phyloP scores from a whole-genome alignment of 1,140 invertebrate genomes.

The Hyposmocoma kahamanoa region DNA sequence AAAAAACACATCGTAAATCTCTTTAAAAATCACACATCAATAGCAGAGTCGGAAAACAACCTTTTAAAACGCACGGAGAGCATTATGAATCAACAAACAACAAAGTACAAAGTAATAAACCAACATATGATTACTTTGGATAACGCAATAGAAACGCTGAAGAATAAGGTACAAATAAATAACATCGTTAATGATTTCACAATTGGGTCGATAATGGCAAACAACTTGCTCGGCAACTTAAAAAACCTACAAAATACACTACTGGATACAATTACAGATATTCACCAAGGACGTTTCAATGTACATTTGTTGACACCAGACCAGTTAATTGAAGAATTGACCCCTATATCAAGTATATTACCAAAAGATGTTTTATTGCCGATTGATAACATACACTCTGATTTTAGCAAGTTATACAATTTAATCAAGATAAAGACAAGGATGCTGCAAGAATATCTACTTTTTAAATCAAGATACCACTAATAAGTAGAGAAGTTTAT shows the following conservation, averaged over 20 bases:
- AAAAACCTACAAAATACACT: constrained; percentile 10
- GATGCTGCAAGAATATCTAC: constrained; percentile 2
- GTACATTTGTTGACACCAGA: constrained; percentile 11
- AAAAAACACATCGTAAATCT: constrained; percentile 1
- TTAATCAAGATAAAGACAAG: constrained; percentile 8
- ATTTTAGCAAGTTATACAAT: constrained; percentile 10
- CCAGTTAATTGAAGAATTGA: constrained; percentile 8
- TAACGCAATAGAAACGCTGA: neutral
- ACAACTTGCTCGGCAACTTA: constrained; percentile 1
- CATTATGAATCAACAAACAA: constrained; percentile 2
- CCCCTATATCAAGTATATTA: constrained; percentile 7
- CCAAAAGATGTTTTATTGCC: constrained; percentile 10
- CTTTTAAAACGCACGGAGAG: neutral
- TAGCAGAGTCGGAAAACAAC: constrained; percentile 1
- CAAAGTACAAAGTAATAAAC: constrained; percentile 4
- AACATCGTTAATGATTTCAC: neutral
- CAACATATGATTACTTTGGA: constrained; percentile 1
- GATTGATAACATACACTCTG: constrained; percentile 9
- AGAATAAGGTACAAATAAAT: neutral
- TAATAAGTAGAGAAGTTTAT: neutral
- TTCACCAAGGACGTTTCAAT: constrained; percentile 12
- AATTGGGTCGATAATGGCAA: constrained; percentile 1
- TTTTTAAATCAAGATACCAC: constrained; percentile 4
- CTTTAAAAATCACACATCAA: constrained; percentile 6
- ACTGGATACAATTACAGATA: constrained; percentile 13